A percentile compares a stretch with the other conserved stretches of the same genome.
These are phyloP conservation scores for Caerostris extrusa DNA, from an alignment of 1,140 invertebrate species.

Conservation along the genomic window DNA sequence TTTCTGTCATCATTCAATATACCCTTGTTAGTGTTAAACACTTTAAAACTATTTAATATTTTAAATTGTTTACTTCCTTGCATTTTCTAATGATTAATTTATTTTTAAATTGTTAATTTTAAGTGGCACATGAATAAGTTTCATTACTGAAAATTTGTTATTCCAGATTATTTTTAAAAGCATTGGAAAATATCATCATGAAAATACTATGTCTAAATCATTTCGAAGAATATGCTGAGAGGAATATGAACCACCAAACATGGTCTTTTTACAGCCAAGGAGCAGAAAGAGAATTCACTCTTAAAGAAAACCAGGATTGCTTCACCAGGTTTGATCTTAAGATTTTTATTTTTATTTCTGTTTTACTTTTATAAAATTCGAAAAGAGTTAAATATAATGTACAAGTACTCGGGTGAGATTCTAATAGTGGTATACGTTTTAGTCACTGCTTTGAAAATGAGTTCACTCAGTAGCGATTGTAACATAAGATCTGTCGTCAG, in stretches of 20 bases:
- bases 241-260: conserved; percentile 8
- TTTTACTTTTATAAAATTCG: no score
- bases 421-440: no score
- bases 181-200: background rate
- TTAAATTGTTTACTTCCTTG: no score
- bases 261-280: conserved; percentile 61
- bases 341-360: no score
- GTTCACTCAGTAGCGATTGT: background rate
- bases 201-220: conserved; percentile 57
- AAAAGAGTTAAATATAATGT: no score
- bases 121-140: background rate
- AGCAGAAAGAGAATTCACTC: conserved; percentile 48
- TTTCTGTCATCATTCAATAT: no score
- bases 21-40: no score
- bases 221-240: conserved; percentile 51
- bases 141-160: background rate
- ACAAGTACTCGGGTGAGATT: no score
- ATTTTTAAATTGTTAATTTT: background rate
- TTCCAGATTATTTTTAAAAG: background rate
- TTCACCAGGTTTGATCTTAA: conserved; percentile 10
- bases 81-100: background rate
- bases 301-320: conserved; percentile 2
- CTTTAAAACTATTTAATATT: no score
- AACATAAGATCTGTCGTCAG: no score
- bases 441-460: no score